Conservation (phyloP, 2,888 invertebrate genomes). For the Argyresthia goedartella region DNA sequence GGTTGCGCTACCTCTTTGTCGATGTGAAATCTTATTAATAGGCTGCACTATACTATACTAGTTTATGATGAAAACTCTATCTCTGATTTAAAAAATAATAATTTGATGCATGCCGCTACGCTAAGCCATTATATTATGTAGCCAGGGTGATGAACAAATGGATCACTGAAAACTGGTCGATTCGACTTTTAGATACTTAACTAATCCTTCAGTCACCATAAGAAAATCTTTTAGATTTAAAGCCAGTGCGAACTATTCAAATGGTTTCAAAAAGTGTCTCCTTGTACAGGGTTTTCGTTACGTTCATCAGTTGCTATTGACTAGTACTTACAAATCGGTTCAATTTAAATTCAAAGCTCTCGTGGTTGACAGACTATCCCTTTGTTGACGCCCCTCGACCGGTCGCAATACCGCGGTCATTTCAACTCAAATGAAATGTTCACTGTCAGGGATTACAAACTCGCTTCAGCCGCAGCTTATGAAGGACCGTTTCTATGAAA, state of each 20-base stretch:
- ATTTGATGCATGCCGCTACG: too few relatives aligned
- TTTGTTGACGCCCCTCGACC: background rate
- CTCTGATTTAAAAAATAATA: too few relatives aligned
- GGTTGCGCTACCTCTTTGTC: background rate
- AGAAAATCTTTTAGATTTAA: background rate
- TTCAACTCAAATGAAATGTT: conserved; percentile 21
- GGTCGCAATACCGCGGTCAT: conserved; percentile 18
- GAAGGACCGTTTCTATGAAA: conserved; percentile 18
- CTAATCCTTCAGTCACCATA: background rate
- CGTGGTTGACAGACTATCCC: background rate
- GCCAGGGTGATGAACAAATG: too few relatives aligned
- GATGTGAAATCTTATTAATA: background rate
- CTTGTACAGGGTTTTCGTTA: background rate
- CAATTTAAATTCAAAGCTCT: background rate
- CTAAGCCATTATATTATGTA: too few relatives aligned
- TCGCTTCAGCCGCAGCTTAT: conserved; percentile 6
- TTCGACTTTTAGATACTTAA: background rate
- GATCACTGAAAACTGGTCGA: too few relatives aligned
- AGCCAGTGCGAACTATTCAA: background rate
- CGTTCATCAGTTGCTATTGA: background rate
- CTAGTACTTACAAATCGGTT: background rate
- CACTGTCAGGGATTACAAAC: conserved; percentile 20
- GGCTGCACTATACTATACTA: background rate
- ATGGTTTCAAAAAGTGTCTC: background rate
- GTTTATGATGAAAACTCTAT: background rate